These are phyloP conservation scores for Rhorus exstirpatorius DNA, from an alignment of 2,888 invertebrate genomes.

Conservation along the genomic window DNA sequence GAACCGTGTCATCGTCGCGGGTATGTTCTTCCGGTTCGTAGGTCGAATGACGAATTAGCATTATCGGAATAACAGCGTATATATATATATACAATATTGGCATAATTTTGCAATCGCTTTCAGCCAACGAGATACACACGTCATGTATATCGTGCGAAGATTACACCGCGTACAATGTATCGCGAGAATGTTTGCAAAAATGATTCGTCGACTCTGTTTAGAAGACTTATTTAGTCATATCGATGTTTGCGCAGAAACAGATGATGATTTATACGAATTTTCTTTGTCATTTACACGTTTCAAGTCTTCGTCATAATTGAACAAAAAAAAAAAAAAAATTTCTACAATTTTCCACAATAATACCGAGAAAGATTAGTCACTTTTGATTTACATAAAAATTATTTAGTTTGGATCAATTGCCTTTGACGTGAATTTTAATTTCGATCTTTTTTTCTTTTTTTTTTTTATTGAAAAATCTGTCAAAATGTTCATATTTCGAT, in stretches of 20 bases:
- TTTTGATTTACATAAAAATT: no score
- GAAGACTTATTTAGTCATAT: not conserved
- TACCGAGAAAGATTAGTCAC: no score
- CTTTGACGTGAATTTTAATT: no score
- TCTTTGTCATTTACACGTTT: conserved; percentile 7
- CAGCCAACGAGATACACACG: not conserved
- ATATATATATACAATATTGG: not conserved
- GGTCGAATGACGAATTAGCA: conserved; percentile 28
- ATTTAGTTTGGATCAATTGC: no score
- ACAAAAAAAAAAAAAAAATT: no score
- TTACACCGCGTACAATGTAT: not conserved
- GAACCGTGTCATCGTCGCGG: conserved; percentile 11
- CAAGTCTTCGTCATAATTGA: no score
- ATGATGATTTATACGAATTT: not conserved
- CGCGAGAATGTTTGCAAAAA: conserved; percentile 1
- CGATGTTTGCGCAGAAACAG: not conserved
- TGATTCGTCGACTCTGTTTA: conserved; percentile 10
- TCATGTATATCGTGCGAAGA: not conserved
- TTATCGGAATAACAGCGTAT: conserved; percentile 3
- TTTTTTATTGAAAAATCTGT: no score
- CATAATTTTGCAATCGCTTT: not conserved
- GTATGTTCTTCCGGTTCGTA: conserved; percentile 32
- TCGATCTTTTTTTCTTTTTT: no score
- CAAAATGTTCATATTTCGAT: no score
- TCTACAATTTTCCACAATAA: no score